phyloP scores from a whole-genome alignment of 2,888 invertebrate species.

The Scotopteryx bipunctaria region DNA sequence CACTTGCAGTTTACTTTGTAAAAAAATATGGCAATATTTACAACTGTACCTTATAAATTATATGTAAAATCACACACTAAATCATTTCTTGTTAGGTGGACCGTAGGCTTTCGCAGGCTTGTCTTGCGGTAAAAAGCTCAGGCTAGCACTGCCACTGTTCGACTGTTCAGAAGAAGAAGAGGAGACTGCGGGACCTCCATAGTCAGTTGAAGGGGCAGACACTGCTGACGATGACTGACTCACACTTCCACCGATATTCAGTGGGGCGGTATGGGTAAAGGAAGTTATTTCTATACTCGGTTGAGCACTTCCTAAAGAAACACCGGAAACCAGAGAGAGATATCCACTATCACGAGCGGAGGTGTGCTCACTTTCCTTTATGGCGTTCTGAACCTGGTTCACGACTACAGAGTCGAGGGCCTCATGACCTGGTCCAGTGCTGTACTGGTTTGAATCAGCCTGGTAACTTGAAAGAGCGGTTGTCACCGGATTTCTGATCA shows the following conservation, averaged over 20 bases:
- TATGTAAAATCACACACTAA: constrained; percentile 16
- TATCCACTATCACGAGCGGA: constrained; percentile 70
- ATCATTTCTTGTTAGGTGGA: constrained; percentile 56
- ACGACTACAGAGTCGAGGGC: constrained; percentile 67
- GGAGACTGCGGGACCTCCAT: constrained; percentile 52
- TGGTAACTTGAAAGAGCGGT: constrained; percentile 64
- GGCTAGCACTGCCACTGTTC: constrained; percentile 37
- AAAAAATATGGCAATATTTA: constrained; percentile 46
- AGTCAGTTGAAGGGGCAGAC: constrained; percentile 45
- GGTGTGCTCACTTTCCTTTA: constrained; percentile 69
- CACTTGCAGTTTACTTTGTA: constrained; percentile 46
- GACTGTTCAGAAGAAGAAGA: constrained; percentile 41
- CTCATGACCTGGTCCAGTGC: constrained; percentile 49
- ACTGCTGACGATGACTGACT: constrained; percentile 38
- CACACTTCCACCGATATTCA: constrained; percentile 34
- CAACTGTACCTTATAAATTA: constrained; percentile 34
- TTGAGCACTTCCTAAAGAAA: constrained; percentile 66
- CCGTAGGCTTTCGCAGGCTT: constrained; percentile 66
- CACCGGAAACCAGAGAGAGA: constrained; percentile 69
- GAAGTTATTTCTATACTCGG: constrained; percentile 75
- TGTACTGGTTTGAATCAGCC: constrained; percentile 68
- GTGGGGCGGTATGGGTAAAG: constrained; percentile 67
- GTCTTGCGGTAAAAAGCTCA: constrained; percentile 63
- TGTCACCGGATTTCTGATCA: constrained; percentile 38
- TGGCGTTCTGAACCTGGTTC: constrained; percentile 64